phyloP scores from a whole-genome alignment of 2,888 invertebrate species.

The Perizoma flavofasciatum region DNA sequence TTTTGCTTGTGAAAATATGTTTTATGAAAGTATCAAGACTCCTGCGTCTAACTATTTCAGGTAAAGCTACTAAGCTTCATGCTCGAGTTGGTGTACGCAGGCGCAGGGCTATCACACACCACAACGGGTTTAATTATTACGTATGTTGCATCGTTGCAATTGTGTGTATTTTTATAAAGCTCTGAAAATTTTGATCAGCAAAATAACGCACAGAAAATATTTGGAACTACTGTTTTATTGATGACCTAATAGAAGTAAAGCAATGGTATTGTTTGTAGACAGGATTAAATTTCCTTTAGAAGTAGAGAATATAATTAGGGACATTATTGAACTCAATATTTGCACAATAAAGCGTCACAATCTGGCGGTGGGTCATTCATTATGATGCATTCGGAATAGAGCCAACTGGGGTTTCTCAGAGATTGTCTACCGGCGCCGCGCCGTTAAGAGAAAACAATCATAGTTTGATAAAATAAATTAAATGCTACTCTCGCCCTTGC shows the following conservation, averaged over 20 bases:
- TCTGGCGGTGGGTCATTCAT: conserved; percentile 32
- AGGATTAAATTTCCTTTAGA: not conserved
- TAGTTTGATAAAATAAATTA: conserved; percentile 55
- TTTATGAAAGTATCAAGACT: conserved; percentile 5
- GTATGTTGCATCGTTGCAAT: conserved; percentile 8
- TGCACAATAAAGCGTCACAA: conserved; percentile 43
- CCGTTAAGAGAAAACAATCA: conserved; percentile 55
- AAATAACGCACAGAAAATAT: not conserved
- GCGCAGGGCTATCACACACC: conserved; percentile 11
- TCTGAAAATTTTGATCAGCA: no score
- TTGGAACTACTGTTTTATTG: not conserved
- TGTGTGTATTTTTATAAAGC: no score
- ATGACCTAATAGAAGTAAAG: no score
- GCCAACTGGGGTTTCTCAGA: conserved; percentile 61
- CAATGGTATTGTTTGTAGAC: no score
- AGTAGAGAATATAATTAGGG: conserved; percentile 39
- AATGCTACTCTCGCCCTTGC: conserved; percentile 18
- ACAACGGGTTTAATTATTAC: conserved; percentile 7
- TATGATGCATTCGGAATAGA: conserved; percentile 50
- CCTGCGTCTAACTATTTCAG: conserved; percentile 1
- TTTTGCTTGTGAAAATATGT: conserved; percentile 6
- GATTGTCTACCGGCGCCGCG: conserved; percentile 47
- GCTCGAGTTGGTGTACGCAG: conserved; percentile 26
- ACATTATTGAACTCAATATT: conserved; percentile 46
- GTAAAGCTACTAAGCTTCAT: conserved; percentile 26